Evolutionary conservation across 2,888 invertebrate genomes (phyloP).

Genomic region (Lobophora halterata): DNA sequence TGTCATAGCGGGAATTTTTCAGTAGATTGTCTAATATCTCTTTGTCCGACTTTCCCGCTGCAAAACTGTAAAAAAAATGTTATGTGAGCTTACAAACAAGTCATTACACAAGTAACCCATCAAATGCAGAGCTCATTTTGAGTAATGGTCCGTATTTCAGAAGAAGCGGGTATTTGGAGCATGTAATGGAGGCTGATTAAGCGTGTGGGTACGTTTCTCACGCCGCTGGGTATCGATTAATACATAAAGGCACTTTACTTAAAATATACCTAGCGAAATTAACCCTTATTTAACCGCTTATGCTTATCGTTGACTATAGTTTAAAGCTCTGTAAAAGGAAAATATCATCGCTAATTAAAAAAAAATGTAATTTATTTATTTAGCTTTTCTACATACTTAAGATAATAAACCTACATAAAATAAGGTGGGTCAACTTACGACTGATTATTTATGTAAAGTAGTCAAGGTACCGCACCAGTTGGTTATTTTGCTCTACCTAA

Average conservation of each 20-base stretch:
- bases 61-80: conserved; percentile 84
- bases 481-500: no score
- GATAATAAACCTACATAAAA: no score
- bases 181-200: conserved; percentile 47
- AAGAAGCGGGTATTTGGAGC: conserved; percentile 42
- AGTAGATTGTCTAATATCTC: conserved; percentile 95
- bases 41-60: conserved; percentile 95
- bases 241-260: conserved; percentile 55
- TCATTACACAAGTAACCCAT: conserved; percentile 5
- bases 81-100: conserved; percentile 26
- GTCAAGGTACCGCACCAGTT: no score
- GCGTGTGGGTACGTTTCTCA: conserved; percentile 42
- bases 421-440: no score
- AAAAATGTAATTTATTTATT: no score
- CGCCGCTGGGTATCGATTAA: conserved; percentile 53
- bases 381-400: no score
- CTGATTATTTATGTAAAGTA: no score
- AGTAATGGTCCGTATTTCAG: conserved; percentile 24
- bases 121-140: conserved; percentile 11
- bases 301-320: no score
- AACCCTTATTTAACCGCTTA: no score
- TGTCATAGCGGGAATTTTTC: conserved; percentile 93
- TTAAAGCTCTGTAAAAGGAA: no score
- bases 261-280: conserved; percentile 35
- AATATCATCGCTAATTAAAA: no score